These are phyloP conservation scores for Serinus canaria DNA, from an alignment of 2,113 vertebrate species.

Conservation along the genomic window DNA sequence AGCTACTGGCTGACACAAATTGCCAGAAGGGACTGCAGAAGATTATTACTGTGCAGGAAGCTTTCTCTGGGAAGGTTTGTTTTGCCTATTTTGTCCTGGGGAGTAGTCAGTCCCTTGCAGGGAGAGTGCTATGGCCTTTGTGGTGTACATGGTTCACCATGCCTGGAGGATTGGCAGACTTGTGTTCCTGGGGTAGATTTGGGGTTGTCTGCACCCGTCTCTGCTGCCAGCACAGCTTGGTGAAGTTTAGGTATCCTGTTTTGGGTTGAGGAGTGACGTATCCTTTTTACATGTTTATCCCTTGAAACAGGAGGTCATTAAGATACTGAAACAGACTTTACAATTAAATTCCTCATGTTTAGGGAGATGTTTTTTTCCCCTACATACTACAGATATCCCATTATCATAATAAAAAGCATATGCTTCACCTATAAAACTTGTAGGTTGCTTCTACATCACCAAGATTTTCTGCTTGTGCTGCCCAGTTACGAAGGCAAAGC, in stretches of 20 bases:
- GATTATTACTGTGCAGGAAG: not conserved
- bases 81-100: not conserved
- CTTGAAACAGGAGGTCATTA: not conserved
- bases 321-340: not conserved
- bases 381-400: not conserved
- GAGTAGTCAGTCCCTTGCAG: not conserved
- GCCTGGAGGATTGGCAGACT: not conserved
- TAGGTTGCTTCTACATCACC: not conserved
- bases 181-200: not conserved
- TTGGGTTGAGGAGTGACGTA: not conserved
- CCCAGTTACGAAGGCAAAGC: not conserved
- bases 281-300: not conserved
- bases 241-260: not conserved
- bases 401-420: not conserved
- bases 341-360: not conserved
- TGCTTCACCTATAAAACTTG: not conserved
- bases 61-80: not conserved
- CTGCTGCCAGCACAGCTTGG: not conserved
- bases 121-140: not conserved
- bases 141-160: accelerated
- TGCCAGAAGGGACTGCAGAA: not conserved
- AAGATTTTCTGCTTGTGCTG: not conserved
- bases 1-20: not conserved
- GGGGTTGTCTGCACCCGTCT: not conserved
- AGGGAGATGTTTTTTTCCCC: not conserved